Evolutionary conservation across 2,797 vertebrate species (phyloP).

Genomic region (Melanotaenia pygmaea): DNA sequence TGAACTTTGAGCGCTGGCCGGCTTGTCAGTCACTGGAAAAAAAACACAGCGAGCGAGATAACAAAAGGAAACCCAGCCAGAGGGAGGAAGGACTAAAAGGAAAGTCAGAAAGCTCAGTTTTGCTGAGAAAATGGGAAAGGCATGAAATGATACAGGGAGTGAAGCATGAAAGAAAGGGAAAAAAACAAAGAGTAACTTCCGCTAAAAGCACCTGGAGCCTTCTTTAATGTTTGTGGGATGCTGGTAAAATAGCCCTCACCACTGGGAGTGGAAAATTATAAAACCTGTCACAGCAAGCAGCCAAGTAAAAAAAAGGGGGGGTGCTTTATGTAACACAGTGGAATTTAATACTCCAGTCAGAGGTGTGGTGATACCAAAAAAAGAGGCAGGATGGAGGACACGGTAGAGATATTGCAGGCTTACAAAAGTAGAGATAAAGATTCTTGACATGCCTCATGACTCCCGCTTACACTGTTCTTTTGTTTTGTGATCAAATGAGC

Average conservation of each 20-base stretch:
- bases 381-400: conserved; percentile 29
- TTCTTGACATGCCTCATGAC: neutral
- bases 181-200: conserved; percentile 22
- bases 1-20: conserved; percentile 21
- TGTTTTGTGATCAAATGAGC: conserved; percentile 2
- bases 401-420: conserved; percentile 15
- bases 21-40: conserved; percentile 16
- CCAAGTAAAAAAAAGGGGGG: conserved; percentile 16
- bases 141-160: conserved; percentile 27
- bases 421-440: neutral
- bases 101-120: conserved; percentile 14
- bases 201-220: conserved; percentile 47
- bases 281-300: conserved; percentile 73
- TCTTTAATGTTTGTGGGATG: conserved; percentile 36
- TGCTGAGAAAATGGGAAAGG: conserved; percentile 35
- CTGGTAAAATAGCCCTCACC: conserved; percentile 56
- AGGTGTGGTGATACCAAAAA: conserved; percentile 35
- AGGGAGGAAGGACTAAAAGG: conserved; percentile 17
- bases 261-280: conserved; percentile 64
- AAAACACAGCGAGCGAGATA: conserved; percentile 18
- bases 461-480: neutral
- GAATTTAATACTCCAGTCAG: conserved; percentile 65
- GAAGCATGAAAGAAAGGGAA: conserved; percentile 27
- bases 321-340: conserved; percentile 67
- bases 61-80: conserved; percentile 38